These are phyloP conservation scores for Celastrina argiolus DNA, from an alignment of 2,888 invertebrate genomes.

Conservation along the genomic window DNA sequence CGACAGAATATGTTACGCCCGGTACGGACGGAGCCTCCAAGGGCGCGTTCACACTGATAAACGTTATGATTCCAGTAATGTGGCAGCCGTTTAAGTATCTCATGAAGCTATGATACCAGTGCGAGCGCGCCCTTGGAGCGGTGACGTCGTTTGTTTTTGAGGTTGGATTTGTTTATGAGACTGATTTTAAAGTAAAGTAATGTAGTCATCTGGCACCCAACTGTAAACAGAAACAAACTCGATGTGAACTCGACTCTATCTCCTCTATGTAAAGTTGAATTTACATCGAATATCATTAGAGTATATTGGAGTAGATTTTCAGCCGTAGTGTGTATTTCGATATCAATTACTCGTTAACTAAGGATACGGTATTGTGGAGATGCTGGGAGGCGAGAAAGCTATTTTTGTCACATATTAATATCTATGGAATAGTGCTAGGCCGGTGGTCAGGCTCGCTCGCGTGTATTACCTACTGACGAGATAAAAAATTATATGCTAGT, in stretches of 20 bases:
- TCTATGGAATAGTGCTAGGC: slow-evolving; percentile 51
- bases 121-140: slow-evolving; percentile 15
- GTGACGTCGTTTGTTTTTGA: slow-evolving; percentile 24
- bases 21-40: not conserved
- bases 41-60: slow-evolving; percentile 3
- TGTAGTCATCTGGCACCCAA: slow-evolving; percentile 43
- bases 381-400: slow-evolving; percentile 62
- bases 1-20: slow-evolving; percentile 7
- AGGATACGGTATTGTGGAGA: slow-evolving; percentile 53
- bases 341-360: slow-evolving; percentile 43
- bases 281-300: slow-evolving; percentile 6
- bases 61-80: not conserved
- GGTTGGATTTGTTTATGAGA: slow-evolving; percentile 61
- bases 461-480: slow-evolving; percentile 30
- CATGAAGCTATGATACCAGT: not conserved
- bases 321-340: slow-evolving; percentile 43
- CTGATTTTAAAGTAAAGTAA: slow-evolving; percentile 70
- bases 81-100: not conserved
- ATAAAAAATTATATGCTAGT: no score
- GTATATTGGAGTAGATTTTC: slow-evolving; percentile 8
- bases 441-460: slow-evolving; percentile 62
- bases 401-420: slow-evolving; percentile 71
- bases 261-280: not conserved
- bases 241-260: slow-evolving; percentile 23
- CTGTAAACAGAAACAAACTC: slow-evolving; percentile 7